Percentiles rank a stretch among this genome's conserved stretches.
phyloP scores from a whole-genome alignment of 1,140 invertebrate genomes.

The Copidosoma floridanum region DNA sequence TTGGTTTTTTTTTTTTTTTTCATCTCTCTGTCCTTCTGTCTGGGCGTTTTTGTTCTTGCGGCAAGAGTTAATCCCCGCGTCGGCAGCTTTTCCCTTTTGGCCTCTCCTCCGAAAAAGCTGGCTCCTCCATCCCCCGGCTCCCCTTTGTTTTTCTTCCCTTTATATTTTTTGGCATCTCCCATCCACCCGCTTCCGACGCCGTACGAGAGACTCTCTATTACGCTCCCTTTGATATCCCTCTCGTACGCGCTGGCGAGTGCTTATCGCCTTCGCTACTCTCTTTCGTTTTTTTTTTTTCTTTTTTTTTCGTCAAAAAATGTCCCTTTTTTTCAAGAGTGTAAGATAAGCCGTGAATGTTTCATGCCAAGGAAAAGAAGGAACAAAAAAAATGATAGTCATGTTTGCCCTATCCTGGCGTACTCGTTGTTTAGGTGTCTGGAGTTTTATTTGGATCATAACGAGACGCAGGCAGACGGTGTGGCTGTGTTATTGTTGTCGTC shows the following conservation, averaged over 20 bases:
- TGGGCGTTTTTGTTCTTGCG: constrained; percentile 14
- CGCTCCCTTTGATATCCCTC: constrained; percentile 5
- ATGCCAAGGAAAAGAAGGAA: too few relatives aligned
- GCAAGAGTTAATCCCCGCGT: constrained; percentile 21
- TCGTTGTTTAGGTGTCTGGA: too few relatives aligned
- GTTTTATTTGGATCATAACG: too few relatives aligned
- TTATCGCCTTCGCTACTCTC: neutral
- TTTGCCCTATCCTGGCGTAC: too few relatives aligned
- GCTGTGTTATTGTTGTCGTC: too few relatives aligned
- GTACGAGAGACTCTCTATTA: constrained; percentile 3
- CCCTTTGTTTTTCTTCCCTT: neutral
- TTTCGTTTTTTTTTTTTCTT: neutral
- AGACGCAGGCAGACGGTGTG: too few relatives aligned
- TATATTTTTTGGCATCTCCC: neutral
- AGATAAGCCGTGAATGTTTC: constrained; percentile 3
- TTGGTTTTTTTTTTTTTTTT: too few relatives aligned
- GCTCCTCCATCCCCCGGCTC: neutral
- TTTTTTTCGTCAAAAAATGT: neutral
- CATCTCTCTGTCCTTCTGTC: neutral
- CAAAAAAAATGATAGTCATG: too few relatives aligned
- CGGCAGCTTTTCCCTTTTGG: constrained; percentile 14
- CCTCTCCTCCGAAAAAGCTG: constrained; percentile 2
- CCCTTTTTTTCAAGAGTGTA: too few relatives aligned
- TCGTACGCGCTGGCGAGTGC: neutral
- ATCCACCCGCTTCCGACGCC: neutral